These are phyloP conservation scores for Alces alces DNA, from an alignment of 2,113 vertebrate species.

Conservation along the genomic window DNA sequence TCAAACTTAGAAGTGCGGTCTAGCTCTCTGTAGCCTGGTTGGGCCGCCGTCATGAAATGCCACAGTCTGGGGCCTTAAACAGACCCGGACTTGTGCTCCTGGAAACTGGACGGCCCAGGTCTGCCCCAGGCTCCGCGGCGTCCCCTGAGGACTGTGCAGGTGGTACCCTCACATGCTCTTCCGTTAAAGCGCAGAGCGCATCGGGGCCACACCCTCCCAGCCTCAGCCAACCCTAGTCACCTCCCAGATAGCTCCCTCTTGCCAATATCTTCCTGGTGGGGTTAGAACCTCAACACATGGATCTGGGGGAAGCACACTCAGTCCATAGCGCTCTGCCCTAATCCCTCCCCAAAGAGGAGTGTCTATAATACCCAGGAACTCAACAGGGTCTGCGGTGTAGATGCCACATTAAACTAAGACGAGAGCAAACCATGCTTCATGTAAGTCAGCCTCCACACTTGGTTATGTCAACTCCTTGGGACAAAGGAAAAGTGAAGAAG, in stretches of 20 bases:
- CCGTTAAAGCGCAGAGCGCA: too few species aligned
- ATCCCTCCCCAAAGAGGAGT: accelerated
- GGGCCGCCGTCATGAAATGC: accelerated
- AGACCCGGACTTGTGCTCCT: accelerated
- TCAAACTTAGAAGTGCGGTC: accelerated
- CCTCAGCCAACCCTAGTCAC: background rate
- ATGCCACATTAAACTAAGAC: accelerated
- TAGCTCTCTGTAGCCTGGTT: background rate
- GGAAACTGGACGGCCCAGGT: background rate
- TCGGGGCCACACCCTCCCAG: background rate
- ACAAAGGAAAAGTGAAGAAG: background rate
- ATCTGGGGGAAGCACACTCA: background rate
- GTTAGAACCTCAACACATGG: background rate
- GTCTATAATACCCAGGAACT: accelerated
- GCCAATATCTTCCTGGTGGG: background rate
- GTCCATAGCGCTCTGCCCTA: background rate
- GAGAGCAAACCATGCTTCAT: accelerated
- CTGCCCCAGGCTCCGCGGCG: accelerated
- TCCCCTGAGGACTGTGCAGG: background rate
- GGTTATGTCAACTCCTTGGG: too few species aligned
- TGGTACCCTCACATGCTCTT: background rate
- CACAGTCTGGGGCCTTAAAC: background rate
- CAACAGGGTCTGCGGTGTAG: accelerated
- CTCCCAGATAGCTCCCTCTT: too few species aligned
- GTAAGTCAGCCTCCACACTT: background rate